Evolutionary conservation across 2,797 vertebrate genomes (phyloP).

Genomic region (Anolis apletophallus): DNA sequence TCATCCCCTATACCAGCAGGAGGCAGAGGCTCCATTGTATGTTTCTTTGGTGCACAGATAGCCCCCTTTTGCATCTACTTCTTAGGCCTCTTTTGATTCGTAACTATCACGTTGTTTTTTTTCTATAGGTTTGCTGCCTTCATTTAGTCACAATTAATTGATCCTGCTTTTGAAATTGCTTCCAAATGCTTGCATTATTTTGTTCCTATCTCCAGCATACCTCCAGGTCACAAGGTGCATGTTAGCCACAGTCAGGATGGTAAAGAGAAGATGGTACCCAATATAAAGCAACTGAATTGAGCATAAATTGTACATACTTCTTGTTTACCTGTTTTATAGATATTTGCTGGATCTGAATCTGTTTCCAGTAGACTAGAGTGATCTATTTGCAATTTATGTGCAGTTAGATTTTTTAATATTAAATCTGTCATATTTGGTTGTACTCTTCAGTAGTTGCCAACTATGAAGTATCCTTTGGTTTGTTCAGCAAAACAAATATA

Average conservation of each 20-base stretch:
- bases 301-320: not conserved
- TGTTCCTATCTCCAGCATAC: not conserved
- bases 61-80: conserved; percentile 17
- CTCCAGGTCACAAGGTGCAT: not conserved
- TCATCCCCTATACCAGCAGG: conserved; percentile 46
- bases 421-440: not conserved
- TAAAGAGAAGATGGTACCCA: not conserved
- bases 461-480: not conserved
- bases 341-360: not conserved
- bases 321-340: not conserved
- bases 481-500: not conserved
- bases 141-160: not conserved
- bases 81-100: not conserved
- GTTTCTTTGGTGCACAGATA: conserved; percentile 39
- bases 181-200: not conserved
- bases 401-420: not conserved
- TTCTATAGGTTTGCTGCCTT: not conserved
- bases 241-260: not conserved
- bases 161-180: not conserved
- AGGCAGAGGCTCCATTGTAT: conserved; percentile 69
- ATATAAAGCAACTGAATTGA: not conserved
- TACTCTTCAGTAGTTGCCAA: not conserved
- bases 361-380: not conserved
- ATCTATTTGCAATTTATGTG: not conserved
- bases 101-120: not conserved